Evolutionary conservation across 1,140 invertebrate species (phyloP).

Genomic region (Drosophila simulans): DNA sequence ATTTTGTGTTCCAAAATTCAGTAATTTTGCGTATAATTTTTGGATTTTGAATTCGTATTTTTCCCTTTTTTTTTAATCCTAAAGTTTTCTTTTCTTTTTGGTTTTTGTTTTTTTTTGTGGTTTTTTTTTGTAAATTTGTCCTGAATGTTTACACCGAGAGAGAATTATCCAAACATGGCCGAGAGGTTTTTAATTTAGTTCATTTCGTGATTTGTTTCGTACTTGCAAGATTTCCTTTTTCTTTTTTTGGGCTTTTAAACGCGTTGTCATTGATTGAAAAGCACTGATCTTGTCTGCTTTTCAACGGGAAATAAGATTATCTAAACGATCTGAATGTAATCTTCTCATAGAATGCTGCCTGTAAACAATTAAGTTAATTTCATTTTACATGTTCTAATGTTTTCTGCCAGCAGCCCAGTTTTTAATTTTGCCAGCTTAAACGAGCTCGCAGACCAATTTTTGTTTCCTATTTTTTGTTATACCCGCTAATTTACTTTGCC

Average conservation of each 20-base stretch:
- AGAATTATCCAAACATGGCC: slow-evolving; percentile 85
- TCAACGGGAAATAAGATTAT: slow-evolving; percentile 34
- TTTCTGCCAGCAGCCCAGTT: slow-evolving; percentile 36
- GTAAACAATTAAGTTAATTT: slow-evolving; percentile 72
- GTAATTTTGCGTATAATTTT: slow-evolving; percentile 79
- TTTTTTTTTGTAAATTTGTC: slow-evolving; percentile 74
- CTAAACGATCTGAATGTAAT: slow-evolving; percentile 35
- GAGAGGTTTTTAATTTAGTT: slow-evolving; percentile 76
- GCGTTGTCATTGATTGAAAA: slow-evolving; percentile 65
- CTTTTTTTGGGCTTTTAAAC: slow-evolving; percentile 60
- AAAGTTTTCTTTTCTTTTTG: slow-evolving; percentile 41
- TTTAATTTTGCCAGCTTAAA: neutral
- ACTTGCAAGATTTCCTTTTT: slow-evolving; percentile 48
- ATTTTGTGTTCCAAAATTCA: slow-evolving; percentile 80
- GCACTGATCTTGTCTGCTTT: slow-evolving; percentile 65
- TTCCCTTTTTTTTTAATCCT: slow-evolving; percentile 60
- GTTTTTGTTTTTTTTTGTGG: slow-evolving; percentile 43
- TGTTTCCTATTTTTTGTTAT: slow-evolving; percentile 28
- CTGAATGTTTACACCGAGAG: slow-evolving; percentile 84
- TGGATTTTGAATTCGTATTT: slow-evolving; percentile 73
- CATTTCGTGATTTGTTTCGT: slow-evolving; percentile 56
- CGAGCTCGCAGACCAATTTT: slow-evolving; percentile 33
- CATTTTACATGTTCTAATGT: slow-evolving; percentile 33
- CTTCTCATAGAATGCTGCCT: slow-evolving; percentile 76
- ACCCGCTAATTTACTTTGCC: slow-evolving; percentile 41